Evolutionary conservation across 2,888 invertebrate species (phyloP).

Genomic region (Scaptomyza flava): DNA sequence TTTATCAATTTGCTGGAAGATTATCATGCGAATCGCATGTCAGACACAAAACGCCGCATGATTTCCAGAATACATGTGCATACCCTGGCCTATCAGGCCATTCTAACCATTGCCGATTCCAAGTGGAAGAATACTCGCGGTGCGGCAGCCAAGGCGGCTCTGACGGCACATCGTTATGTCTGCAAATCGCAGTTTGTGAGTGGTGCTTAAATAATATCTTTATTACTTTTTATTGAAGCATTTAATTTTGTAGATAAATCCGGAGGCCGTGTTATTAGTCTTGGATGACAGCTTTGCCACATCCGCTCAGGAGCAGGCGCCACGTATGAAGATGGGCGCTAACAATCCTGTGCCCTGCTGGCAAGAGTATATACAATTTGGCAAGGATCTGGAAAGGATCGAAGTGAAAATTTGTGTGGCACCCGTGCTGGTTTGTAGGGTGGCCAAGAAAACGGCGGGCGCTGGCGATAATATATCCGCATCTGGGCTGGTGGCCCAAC

Average conservation of each 20-base stretch:
- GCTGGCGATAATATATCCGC: constrained; percentile 95
- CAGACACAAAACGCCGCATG: constrained; percentile 84
- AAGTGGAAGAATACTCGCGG: constrained; percentile 91
- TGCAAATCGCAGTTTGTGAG: constrained; percentile 87
- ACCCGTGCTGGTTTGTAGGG: constrained; percentile 92
- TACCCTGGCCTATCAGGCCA: constrained; percentile 94
- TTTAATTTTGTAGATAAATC: constrained; percentile 76
- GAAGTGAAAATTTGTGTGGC: constrained; percentile 90
- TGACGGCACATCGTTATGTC: constrained; percentile 93
- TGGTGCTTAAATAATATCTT: background rate
- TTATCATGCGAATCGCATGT: constrained; percentile 52
- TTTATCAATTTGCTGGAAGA: constrained; percentile 83
- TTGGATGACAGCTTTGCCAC: constrained; percentile 94
- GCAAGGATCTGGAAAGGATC: constrained; percentile 49
- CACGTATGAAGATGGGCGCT: constrained; percentile 88
- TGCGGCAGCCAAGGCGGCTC: constrained; percentile 92
- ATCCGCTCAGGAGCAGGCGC: constrained; percentile 85
- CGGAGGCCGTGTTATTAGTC: constrained; percentile 86
- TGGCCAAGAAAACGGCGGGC: constrained; percentile 92
- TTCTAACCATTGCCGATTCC: constrained; percentile 88
- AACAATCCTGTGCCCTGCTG: constrained; percentile 92
- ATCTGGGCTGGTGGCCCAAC: constrained; percentile 91
- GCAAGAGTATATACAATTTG: constrained; percentile 87
- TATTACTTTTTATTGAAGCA: background rate
- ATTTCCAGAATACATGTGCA: constrained; percentile 93